Evolutionary conservation across 2,113 vertebrate genomes (phyloP), one percentile per base, ranked within the genome.

Genomic region (Cervus canadensis): DNA sequence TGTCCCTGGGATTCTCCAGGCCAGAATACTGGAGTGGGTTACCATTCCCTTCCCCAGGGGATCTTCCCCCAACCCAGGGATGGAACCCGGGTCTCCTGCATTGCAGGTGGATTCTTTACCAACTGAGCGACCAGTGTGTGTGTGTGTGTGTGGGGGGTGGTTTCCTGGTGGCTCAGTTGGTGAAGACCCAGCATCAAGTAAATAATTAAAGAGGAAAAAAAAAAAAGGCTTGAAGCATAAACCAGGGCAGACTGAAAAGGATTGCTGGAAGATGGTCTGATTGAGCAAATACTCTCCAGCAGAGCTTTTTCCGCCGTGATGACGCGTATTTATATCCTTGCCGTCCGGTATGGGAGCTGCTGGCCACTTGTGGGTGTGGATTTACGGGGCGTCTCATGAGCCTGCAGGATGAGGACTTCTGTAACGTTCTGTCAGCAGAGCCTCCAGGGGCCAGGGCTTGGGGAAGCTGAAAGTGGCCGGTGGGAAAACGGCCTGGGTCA

Each of bases 311-410:
- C 28, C 12, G 1, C 33, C 2, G 0, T 1, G 54, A 2, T 30
- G 40, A 10, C 0, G 0, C 6, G 13, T 4, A 67, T 23, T 9
- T 7, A 1, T 36, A 6, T 2, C 40, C 52, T 12, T 8, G 2
- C 15, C 0, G 67, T 76, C n/a, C 1, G 0, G 9, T 16, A 3
- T 25, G 90, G 60, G 25, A 57, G 56, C 33, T 6, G 2, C 21
- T 5, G 2, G 36, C 36, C 30, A 0, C 10, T 1, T 4, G 23
- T 4, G 16, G 54, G 40, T 15, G 3, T 45, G 81, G 21, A 9
- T 25, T 19, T 2, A 21, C 2, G 8, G 50, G 89, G 50, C 14
- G 30, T 64, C 50, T 36, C 13, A 0, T 6, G n/a, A 36, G 36
- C 26, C 21, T 14, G 26, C 25, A 6, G 4, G 54, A 7, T 9